Evolutionary conservation across 2,888 invertebrate species (phyloP), one percentile per base, ranked within the genome.

Genomic region (Agrochola circellaris): DNA sequence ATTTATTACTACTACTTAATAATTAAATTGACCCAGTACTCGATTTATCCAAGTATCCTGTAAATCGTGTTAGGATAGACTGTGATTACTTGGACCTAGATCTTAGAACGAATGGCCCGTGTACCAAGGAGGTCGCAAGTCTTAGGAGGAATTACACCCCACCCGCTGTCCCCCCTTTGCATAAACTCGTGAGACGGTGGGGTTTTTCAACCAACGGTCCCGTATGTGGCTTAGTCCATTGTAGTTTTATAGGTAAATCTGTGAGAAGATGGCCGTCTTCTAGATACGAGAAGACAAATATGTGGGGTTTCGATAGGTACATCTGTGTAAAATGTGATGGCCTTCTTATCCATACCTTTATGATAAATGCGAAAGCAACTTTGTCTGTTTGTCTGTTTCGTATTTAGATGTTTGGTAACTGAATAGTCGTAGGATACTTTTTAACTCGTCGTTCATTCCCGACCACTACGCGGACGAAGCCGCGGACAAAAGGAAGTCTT

Each of bases 111-210:
- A 85, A 87, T 87, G 77, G 73, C 74, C 73, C 79, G 81, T 76
- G 80, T 72, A 64, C 73, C 79, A 69, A 77, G 75, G 80, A 79
- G 83, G 82, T 84, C 78, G 45, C 42, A 72, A 72, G 77, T 79
- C 87, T 88, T 87, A 88, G 85, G 79, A 66, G 89, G 87, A 75
- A 87, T 88, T 88, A 87, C 75, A 85, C 79, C 82, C 87, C 75
- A 78, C 82, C 58, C 65, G 3, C 38, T 62, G 1, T 13, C 71
- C 73, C 73, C 70, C 64, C 62, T 75, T 78, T 79, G 81, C 87
- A 82, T 83, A 77, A 56, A 72, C 58, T 54, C 23, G 48, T 45
- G 69, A n/a, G 23, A 62, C 30, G 70, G 61, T 54, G 11, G 13
- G 26, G 61, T 69, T 73, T 69, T 79, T 76, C 23, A 34, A 75